These are phyloP conservation scores for Merluccius polli DNA, from an alignment of 2,797 vertebrate genomes.

Conservation along the genomic window DNA sequence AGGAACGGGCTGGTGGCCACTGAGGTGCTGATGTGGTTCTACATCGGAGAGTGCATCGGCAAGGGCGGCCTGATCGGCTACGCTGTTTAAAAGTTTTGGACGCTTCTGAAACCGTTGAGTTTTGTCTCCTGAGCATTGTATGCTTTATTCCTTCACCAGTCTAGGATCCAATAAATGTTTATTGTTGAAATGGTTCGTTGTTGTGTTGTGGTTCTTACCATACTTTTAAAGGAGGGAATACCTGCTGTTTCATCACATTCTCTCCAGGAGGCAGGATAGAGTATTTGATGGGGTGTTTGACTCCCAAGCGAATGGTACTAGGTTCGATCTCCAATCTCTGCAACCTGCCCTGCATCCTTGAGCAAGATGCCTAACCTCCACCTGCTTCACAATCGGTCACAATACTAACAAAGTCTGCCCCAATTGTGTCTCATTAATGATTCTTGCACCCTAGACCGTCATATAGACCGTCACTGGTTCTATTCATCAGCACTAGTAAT, in stretches of 20 bases:
- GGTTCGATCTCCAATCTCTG: too few relatives aligned
- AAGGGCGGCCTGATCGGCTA: conserved; percentile 89
- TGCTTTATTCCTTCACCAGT: conserved; percentile 51
- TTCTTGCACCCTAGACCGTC: neutral
- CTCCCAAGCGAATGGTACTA: too few relatives aligned
- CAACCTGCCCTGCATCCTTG: neutral
- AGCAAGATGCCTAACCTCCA: neutral
- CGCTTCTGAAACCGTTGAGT: conserved; percentile 46
- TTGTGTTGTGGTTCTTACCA: neutral
- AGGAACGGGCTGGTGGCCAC: conserved; percentile 92
- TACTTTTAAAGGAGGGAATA: neutral
- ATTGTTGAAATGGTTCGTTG: conserved; percentile 55
- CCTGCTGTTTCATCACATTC: neutral
- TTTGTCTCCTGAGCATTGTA: conserved; percentile 48
- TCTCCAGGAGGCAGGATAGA: neutral
- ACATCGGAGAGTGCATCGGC: conserved; percentile 95
- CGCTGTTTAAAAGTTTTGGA: conserved; percentile 76
- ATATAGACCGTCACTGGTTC: neutral
- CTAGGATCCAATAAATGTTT: conserved; percentile 71
- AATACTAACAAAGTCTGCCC: too few relatives aligned
- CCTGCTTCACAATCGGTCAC: neutral
- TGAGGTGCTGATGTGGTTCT: conserved; percentile 97
- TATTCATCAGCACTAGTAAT: neutral
- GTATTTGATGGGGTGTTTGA: neutral
- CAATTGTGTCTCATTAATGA: too few relatives aligned